Percentiles rank a stretch among this genome's conserved stretches.
These are phyloP conservation scores for Sycophila texana DNA, from an alignment of 2,888 invertebrate genomes.

Conservation along the genomic window DNA sequence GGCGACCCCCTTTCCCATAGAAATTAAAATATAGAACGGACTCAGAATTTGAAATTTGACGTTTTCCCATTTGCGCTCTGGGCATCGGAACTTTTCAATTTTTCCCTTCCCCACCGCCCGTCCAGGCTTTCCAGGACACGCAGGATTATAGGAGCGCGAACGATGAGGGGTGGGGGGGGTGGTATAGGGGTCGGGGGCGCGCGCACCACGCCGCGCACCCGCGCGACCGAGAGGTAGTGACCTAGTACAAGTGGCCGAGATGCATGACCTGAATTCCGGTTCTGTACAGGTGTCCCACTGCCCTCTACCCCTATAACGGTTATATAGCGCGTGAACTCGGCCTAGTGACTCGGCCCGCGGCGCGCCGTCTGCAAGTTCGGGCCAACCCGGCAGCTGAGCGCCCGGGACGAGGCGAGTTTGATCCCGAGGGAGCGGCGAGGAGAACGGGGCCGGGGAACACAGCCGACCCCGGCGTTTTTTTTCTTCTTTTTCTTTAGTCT, in stretches of 20 bases:
- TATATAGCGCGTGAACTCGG: slow-evolving; percentile 51
- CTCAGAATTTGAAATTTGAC: slow-evolving; percentile 49
- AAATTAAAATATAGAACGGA: slow-evolving; percentile 50
- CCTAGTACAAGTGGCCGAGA: slow-evolving; percentile 74
- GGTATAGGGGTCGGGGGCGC: slow-evolving; percentile 45
- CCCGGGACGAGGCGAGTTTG: not conserved
- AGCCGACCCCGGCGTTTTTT: not conserved
- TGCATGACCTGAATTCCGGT: slow-evolving; percentile 74
- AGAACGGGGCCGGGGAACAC: not conserved
- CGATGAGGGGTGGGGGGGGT: slow-evolving; percentile 6
- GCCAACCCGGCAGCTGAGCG: slow-evolving; percentile 2
- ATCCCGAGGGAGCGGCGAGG: not conserved
- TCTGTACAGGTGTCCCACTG: slow-evolving; percentile 73
- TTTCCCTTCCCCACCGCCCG: not conserved
- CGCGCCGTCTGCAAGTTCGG: not conserved
- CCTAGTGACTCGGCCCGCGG: slow-evolving; percentile 50
- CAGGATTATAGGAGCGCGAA: slow-evolving; percentile 40
- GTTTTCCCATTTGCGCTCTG: slow-evolving; percentile 43
- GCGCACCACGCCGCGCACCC: not conserved
- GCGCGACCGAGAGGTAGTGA: slow-evolving; percentile 66
- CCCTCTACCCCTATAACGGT: slow-evolving; percentile 65
- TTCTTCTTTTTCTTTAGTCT: no score
- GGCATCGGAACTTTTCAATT: slow-evolving; percentile 14
- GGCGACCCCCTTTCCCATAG: slow-evolving; percentile 1
- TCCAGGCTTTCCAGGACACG: slow-evolving; percentile 24